Conservation (phyloP, 2,797 vertebrate species). For the Tamandua tetradactyla region DNA sequence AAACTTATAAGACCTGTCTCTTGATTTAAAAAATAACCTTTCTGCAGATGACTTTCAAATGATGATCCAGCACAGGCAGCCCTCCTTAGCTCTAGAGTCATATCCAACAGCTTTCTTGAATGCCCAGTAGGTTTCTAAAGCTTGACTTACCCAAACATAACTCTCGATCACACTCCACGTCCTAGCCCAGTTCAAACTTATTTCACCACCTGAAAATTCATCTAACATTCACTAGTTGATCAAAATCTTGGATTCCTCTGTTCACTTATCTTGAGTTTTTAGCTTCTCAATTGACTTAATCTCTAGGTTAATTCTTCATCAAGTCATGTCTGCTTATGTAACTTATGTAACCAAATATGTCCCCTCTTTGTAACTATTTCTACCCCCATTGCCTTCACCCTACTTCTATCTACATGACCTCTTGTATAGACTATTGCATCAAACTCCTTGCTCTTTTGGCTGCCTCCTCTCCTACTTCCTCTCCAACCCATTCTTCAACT, state of each 20-base stretch:
- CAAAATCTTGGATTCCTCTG: neutral
- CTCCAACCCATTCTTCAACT: neutral
- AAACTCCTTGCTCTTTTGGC: neutral
- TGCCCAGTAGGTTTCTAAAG: neutral
- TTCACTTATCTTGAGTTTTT: neutral
- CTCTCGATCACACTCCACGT: neutral
- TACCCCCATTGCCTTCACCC: neutral
- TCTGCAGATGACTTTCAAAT: neutral
- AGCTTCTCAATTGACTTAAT: neutral
- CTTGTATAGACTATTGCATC: neutral
- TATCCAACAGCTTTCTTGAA: neutral
- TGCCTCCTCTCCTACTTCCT: neutral
- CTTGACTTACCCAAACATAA: neutral
- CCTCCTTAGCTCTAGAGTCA: neutral
- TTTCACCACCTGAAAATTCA: neutral
- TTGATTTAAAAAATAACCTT: neutral
- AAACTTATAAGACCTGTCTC: neutral
- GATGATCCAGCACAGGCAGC: neutral
- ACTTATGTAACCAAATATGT: neutral
- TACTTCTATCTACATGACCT: neutral
- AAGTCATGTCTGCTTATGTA: neutral
- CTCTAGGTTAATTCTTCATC: neutral
- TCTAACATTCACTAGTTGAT: neutral
- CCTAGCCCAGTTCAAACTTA: neutral
- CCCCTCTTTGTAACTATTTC: neutral